Evolutionary conservation across 2,113 vertebrate genomes (phyloP), one percentile per base, ranked within the genome.

Genomic region (Boulengeromyrus knoepffleri): DNA sequence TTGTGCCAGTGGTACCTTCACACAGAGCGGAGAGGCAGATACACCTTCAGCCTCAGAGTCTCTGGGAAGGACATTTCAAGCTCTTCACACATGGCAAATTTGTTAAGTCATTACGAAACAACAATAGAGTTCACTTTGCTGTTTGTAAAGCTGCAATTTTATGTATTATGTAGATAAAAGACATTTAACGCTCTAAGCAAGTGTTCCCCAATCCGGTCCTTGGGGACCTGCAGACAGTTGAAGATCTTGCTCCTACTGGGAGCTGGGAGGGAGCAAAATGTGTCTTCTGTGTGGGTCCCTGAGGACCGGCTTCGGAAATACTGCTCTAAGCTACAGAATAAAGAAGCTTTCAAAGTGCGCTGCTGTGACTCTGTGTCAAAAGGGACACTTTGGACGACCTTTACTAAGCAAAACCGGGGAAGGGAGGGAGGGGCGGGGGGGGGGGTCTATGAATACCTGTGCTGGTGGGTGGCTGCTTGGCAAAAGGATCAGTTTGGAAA

Each of bases 401-500:
- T 62, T n/a, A n/a, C 19, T 24, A 66, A n/a, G 12, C 58, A n/a
- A 19, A n/a, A 10, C 5, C 2, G 58, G 58, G 58, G 58, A 3
- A 1, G 49, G 49, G 13, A 3, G 13, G 50, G 50, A 10, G 9
- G n/a, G n/a, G 10, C 0, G n/a, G n/a, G 27, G n/a, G n/a, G n/a
- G n/a, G n/a, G 24, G 15, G 5, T 3, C 46, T 58, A 42, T 85
- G 90, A 90, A 92, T 97, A 98, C 98, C 98, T 97, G 97, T 89
- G 49, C 96, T 88, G 49, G 95, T 91, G n/a, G 96, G 90, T 19
- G 96, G 94, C 0, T 96, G 97, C 85, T 99, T 98, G 90, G 97
- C 95, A 93, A 99, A 99, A 80, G 98, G 98, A 90, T 99, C 98
- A 27, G 96, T 97, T 95, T 98, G 97, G 95, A 99, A 99, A 2